Evolutionary conservation across 1,140 invertebrate genomes (phyloP).

Genomic region (Drosophila pseudoobscura): DNA sequence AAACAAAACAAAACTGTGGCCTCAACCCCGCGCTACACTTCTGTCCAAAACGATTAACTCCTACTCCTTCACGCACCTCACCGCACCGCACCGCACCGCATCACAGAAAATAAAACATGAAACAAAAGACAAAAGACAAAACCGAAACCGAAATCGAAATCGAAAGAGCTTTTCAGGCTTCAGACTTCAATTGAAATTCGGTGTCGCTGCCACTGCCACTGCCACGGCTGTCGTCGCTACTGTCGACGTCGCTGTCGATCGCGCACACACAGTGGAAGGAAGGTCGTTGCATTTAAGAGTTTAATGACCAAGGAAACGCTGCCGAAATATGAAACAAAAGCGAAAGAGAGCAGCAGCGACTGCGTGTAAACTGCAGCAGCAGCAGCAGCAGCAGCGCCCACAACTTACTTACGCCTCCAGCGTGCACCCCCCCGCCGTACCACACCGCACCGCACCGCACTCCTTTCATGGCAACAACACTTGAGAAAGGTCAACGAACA

Average conservation of each 20-base stretch:
- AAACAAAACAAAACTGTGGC: conserved; percentile 33
- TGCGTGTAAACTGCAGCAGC: conserved; percentile 55
- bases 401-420: conserved; percentile 26
- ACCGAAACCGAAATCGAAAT: conserved; percentile 36
- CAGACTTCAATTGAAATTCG: conserved; percentile 72
- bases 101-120: conserved; percentile 24
- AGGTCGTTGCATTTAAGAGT: conserved; percentile 81
- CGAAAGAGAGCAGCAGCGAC: conserved; percentile 37
- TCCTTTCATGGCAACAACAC: conserved; percentile 78
- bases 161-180: conserved; percentile 31
- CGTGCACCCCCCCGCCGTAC: conserved; percentile 7
- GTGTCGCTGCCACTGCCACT: conserved; percentile 37
- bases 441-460: conserved; percentile 24
- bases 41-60: conserved; percentile 49
- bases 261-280: conserved; percentile 44
- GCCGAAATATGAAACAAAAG: conserved; percentile 79
- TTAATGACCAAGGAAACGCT: conserved; percentile 81
- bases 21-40: conserved; percentile 29
- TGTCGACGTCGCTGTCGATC: conserved; percentile 53
- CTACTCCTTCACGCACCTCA: conserved; percentile 39
- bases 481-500: conserved; percentile 79
- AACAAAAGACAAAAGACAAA: conserved; percentile 25
- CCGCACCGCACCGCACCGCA: conserved; percentile 24
- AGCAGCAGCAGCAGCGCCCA: conserved; percentile 15
- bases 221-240: no score